Percentiles rank a stretch among this genome's conserved stretches.
These are phyloP conservation scores for Periparus ater DNA, from an alignment of 2,797 vertebrate genomes.

Conservation along the genomic window DNA sequence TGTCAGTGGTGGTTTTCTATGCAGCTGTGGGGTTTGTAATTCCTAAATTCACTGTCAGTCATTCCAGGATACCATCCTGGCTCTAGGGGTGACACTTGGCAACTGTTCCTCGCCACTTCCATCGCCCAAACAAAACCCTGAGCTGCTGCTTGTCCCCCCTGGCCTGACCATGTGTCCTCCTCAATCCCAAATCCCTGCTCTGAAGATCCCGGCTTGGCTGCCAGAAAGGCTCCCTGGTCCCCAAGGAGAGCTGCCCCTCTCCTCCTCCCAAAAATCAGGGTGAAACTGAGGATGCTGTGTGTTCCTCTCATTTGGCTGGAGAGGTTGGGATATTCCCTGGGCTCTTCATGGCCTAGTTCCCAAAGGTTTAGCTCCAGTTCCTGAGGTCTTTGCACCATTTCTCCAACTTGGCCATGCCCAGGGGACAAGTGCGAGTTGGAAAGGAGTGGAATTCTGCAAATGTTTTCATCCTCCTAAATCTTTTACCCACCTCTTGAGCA, in stretches of 20 bases:
- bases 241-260: not conserved
- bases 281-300: not conserved
- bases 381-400: not conserved
- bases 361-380: not conserved
- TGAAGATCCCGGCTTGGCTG: not conserved
- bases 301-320: not conserved
- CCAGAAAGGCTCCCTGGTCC: not conserved
- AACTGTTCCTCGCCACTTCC: not conserved
- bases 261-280: not conserved
- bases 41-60: rapidly evolving
- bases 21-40: not conserved
- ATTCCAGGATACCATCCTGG: not conserved
- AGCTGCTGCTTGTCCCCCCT: not conserved
- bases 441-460: not conserved
- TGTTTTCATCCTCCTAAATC: not conserved
- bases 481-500: not conserved
- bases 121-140: rapidly evolving
- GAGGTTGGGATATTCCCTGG: not conserved
- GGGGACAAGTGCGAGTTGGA: rapidly evolving
- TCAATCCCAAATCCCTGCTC: not conserved
- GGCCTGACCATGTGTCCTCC: not conserved
- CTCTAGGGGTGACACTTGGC: rapidly evolving
- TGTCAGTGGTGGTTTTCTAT: not conserved
- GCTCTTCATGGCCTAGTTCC: not conserved
- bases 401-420: not conserved